These are phyloP conservation scores for Amblyopsis rosae DNA, from an alignment of 2,113 vertebrate genomes.

Conservation along the genomic window DNA sequence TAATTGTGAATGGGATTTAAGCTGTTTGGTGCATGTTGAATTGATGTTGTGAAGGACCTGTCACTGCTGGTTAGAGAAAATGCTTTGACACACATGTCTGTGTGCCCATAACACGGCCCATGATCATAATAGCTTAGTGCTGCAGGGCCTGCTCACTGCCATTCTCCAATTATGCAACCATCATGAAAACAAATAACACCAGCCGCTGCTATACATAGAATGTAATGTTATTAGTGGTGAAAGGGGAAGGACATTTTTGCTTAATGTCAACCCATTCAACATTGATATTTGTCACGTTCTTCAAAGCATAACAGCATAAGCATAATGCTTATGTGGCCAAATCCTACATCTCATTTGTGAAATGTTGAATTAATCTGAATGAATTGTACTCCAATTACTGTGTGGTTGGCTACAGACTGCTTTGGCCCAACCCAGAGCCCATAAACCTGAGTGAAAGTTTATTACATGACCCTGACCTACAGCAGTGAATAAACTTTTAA, in stretches of 20 bases:
- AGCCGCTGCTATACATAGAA: not conserved
- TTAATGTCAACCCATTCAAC: not conserved
- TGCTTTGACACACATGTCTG: constrained; percentile 12
- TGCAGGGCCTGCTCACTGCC: not conserved
- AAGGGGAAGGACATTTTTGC: not conserved
- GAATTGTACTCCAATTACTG: constrained; percentile 1
- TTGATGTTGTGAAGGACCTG: constrained; percentile 1
- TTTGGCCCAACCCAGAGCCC: not conserved
- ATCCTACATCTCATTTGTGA: constrained; percentile 6
- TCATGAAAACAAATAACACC: not conserved
- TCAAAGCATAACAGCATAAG: constrained; percentile 1
- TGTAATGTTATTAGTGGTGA: not conserved
- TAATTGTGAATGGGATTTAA: too few species aligned
- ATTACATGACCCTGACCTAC: constrained; percentile 26
- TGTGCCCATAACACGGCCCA: not conserved
- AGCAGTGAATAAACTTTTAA: constrained; percentile 29
- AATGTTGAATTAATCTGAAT: not conserved
- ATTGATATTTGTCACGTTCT: not conserved
- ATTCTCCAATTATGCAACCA: constrained; percentile 8
- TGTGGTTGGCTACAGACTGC: too few species aligned
- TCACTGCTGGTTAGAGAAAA: constrained; percentile 15
- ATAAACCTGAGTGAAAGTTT: constrained; percentile 15
- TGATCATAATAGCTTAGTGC: constrained; percentile 2
- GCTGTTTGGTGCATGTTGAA: not conserved
- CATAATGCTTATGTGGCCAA: not conserved